These are phyloP conservation scores for Euschistus heros DNA, from an alignment of 1,140 invertebrate species.

Conservation along the genomic window DNA sequence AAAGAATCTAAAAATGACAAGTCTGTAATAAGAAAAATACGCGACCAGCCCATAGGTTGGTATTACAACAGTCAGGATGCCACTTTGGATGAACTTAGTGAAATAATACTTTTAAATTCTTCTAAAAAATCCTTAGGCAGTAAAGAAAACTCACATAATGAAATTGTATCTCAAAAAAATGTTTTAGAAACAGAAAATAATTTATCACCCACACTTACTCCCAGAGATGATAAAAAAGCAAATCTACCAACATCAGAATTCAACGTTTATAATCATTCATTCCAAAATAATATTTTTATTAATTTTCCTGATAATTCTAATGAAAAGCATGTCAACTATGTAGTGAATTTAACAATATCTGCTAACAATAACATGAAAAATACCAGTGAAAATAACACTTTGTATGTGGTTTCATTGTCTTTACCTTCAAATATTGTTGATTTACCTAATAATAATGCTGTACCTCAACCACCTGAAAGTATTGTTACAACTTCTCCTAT, in stretches of 20 bases:
- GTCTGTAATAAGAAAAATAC: neutral
- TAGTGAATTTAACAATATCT: conserved; percentile 64
- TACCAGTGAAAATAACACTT: conserved; percentile 39
- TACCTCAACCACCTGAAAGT: neutral
- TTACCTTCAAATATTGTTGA: conserved; percentile 45
- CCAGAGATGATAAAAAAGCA: neutral
- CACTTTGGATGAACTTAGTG: neutral
- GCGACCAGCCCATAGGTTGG: neutral
- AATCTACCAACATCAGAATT: neutral
- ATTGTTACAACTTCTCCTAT: conserved; percentile 29
- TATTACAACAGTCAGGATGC: neutral
- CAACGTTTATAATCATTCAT: neutral
- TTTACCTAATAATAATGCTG: neutral
- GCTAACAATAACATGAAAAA: conserved; percentile 32
- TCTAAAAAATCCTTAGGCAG: neutral
- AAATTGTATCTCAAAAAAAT: no score
- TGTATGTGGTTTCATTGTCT: conserved; percentile 60
- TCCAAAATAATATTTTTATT: conserved; percentile 14
- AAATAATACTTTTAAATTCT: conserved; percentile 2
- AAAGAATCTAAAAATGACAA: neutral
- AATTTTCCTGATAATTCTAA: conserved; percentile 10
- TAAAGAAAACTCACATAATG: neutral
- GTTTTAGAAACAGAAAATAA: neutral
- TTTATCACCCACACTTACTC: neutral
- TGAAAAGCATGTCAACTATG: conserved; percentile 38